Percentiles rank a stretch among this genome's conserved stretches.
Conservation (phyloP, 2,113 vertebrate species). For the Speoplatyrhinus poulsoni region DNA sequence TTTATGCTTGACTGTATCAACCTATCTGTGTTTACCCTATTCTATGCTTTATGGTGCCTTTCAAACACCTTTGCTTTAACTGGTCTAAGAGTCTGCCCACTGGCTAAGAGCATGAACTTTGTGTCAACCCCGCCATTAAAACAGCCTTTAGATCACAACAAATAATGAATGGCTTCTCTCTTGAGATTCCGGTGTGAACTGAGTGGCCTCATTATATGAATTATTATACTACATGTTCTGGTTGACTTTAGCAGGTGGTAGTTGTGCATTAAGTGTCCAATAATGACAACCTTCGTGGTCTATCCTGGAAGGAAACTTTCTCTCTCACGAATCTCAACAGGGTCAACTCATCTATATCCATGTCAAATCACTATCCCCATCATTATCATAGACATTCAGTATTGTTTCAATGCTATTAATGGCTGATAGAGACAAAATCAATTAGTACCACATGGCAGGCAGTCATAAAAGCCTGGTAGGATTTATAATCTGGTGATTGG, state of each 20-base stretch:
- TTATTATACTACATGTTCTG: slow-evolving; percentile 48
- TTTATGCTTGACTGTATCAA: too few species aligned
- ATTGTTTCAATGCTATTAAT: too few species aligned
- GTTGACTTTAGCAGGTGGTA: slow-evolving; percentile 37
- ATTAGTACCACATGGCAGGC: too few species aligned
- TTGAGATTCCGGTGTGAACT: slow-evolving; percentile 35
- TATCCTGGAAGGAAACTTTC: slow-evolving; percentile 17
- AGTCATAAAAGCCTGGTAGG: too few species aligned
- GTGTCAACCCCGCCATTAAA: slow-evolving; percentile 35
- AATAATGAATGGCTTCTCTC: slow-evolving; percentile 36
- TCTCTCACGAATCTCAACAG: not conserved
- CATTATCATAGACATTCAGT: too few species aligned
- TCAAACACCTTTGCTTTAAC: not conserved
- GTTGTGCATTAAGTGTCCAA: slow-evolving; percentile 36
- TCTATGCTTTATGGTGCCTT: not conserved
- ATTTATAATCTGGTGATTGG: too few species aligned
- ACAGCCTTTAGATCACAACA: slow-evolving; percentile 46
- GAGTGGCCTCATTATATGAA: slow-evolving; percentile 55
- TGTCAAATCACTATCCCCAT: not conserved
- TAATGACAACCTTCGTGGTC: slow-evolving; percentile 40
- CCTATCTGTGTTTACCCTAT: not conserved
- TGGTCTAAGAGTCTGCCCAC: slow-evolving; percentile 10
- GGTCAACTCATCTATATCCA: not conserved
- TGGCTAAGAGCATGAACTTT: slow-evolving; percentile 12
- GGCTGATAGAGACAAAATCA: too few species aligned